Evolutionary conservation across 2,797 vertebrate genomes (phyloP).

Genomic region (Poeciliopsis paucimaculata): DNA sequence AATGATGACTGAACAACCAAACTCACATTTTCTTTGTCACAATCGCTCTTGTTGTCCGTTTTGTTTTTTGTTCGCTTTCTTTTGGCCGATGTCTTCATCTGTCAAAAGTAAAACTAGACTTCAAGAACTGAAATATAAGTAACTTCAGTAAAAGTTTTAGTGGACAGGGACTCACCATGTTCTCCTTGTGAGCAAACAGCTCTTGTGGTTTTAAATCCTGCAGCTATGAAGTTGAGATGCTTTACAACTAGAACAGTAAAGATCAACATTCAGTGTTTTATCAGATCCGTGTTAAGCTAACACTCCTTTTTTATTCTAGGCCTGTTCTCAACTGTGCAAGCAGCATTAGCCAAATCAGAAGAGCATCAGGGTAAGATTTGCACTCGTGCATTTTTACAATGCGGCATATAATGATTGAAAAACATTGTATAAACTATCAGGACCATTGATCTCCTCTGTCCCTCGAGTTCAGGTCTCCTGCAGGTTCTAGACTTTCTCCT

Average conservation of each 20-base stretch:
- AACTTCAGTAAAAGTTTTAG: neutral
- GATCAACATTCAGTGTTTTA: neutral
- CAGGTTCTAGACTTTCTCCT: no score
- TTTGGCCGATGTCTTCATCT: neutral
- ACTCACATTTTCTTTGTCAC: neutral
- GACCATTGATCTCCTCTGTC: no score
- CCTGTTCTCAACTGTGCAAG: no score
- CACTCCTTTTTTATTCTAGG: neutral
- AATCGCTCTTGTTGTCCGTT: neutral
- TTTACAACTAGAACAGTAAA: neutral
- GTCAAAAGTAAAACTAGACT: neutral
- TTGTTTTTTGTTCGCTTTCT: neutral
- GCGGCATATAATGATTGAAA: no score
- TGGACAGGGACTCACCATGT: neutral
- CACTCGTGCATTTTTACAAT: no score
- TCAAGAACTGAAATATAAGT: neutral
- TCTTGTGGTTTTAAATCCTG: neutral
- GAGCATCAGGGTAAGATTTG: no score
- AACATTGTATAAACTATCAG: no score
- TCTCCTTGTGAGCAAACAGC: neutral
- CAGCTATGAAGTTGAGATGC: neutral
- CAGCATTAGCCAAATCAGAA: no score
- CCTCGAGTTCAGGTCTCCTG: no score
- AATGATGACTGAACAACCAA: neutral
- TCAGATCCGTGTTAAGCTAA: no score